Percentiles rank a stretch among this genome's conserved stretches.
Conservation (phyloP, 2,797 vertebrate genomes). For the Austrolebias charrua region DNA sequence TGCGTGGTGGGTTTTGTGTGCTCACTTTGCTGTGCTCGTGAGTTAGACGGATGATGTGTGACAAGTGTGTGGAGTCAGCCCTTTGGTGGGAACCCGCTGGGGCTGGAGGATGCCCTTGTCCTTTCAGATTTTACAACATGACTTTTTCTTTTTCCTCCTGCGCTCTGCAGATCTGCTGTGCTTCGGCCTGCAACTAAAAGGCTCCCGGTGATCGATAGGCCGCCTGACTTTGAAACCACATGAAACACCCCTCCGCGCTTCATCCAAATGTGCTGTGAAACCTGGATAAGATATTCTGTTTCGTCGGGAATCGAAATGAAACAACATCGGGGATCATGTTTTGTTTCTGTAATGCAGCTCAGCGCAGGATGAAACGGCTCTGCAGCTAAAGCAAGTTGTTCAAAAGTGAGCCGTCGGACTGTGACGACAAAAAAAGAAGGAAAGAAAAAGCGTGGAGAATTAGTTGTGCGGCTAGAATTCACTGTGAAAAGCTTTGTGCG, state of each 20-base stretch:
- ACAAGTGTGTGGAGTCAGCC: constrained; percentile 76
- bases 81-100: constrained; percentile 69
- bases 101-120: constrained; percentile 71
- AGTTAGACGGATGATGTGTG: constrained; percentile 72
- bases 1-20: constrained; percentile 20
- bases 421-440: constrained; percentile 10
- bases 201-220: constrained; percentile 60
- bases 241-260: constrained; percentile 44
- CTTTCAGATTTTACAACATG: constrained; percentile 65
- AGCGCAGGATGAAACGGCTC: constrained; percentile 10
- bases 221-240: constrained; percentile 68
- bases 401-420: constrained; percentile 10
- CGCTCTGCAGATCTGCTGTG: constrained; percentile 22
- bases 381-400: constrained; percentile 7
- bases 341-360: constrained; percentile 24
- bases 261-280: constrained; percentile 18
- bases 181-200: constrained; percentile 32
- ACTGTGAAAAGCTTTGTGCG: constrained; percentile 36
- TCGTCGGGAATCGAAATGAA: constrained; percentile 23
- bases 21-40: constrained; percentile 23
- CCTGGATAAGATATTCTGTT: constrained; percentile 11
- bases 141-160: constrained; percentile 49
- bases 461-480: constrained; percentile 31
- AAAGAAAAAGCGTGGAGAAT: constrained; percentile 27
- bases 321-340: constrained; percentile 10